phyloP scores from a whole-genome alignment of 1,140 invertebrate genomes.

The Drosophila bocki region DNA sequence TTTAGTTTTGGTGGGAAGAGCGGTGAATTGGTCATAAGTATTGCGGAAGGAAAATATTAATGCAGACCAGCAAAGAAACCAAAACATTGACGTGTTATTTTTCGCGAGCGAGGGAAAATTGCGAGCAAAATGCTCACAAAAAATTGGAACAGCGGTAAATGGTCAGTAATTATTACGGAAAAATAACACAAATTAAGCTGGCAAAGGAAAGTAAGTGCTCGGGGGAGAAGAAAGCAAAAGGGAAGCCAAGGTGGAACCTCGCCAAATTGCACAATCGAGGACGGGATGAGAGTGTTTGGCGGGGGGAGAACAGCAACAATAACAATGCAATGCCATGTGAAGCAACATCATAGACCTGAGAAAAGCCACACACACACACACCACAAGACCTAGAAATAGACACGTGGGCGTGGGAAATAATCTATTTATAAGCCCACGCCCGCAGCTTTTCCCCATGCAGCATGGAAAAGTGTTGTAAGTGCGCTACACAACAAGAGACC shows the following conservation, averaged over 20 bases:
- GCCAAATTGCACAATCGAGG: constrained; percentile 77
- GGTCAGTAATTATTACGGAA: constrained; percentile 63
- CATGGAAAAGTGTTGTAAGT: constrained; percentile 61
- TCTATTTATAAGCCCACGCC: constrained; percentile 66
- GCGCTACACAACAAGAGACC: constrained; percentile 46
- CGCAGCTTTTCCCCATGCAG: constrained; percentile 14
- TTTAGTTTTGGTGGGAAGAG: constrained; percentile 58
- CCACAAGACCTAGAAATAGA: constrained; percentile 76
- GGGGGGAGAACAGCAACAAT: constrained; percentile 3
- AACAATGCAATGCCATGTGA: constrained; percentile 50
- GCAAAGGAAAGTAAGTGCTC: constrained; percentile 18
- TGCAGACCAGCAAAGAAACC: constrained; percentile 43
- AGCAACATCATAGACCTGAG: constrained; percentile 39
- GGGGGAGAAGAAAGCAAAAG: constrained; percentile 49
- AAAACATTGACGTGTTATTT: constrained; percentile 43
- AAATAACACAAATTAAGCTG: constrained; percentile 62
- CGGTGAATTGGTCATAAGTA: constrained; percentile 39
- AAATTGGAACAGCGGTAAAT: constrained; percentile 69
- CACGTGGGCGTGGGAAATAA: constrained; percentile 78
- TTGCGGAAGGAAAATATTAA: constrained; percentile 67
- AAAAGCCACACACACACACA: constrained; percentile 43
- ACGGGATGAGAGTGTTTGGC: constrained; percentile 10
- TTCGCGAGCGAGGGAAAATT: constrained; percentile 19
- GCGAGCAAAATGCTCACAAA: constrained; percentile 13
- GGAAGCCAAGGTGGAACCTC: constrained; percentile 61